Evolutionary conservation across 2,888 invertebrate species (phyloP).

Genomic region (Podotricha telesiphe): DNA sequence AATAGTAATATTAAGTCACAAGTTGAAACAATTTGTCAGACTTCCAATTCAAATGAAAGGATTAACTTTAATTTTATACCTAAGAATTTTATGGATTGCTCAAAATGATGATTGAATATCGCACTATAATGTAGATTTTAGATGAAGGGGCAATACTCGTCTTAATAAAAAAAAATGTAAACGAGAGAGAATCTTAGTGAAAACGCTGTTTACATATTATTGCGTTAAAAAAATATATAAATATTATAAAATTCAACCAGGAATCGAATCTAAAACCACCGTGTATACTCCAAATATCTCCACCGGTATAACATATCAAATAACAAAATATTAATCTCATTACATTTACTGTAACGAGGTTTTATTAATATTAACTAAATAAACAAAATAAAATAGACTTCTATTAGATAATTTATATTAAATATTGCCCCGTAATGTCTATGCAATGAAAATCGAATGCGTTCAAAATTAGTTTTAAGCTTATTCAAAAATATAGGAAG

Average conservation of each 20-base stretch:
- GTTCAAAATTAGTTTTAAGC: background rate
- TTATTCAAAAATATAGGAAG: background rate
- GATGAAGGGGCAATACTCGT: background rate
- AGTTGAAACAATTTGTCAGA: constrained; percentile 15
- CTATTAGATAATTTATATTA: background rate
- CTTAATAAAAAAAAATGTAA: background rate
- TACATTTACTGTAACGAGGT: background rate
- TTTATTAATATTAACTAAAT: background rate
- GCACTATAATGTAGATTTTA: background rate
- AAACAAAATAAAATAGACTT: background rate
- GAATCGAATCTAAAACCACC: no score
- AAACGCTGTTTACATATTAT: background rate
- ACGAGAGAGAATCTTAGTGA: background rate
- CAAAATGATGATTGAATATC: background rate
- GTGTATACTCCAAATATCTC: no score
- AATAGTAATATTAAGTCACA: constrained; percentile 11
- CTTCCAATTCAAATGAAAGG: constrained; percentile 25
- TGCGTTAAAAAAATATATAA: background rate
- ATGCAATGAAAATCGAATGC: background rate
- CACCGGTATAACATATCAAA: background rate
- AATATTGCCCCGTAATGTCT: background rate
- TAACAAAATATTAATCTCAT: background rate
- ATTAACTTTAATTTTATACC: constrained; percentile 4
- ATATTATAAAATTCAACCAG: no score
- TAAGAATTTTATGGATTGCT: background rate